Evolutionary conservation across 2,888 invertebrate genomes (phyloP).

Genomic region (Cephalotes varians): DNA sequence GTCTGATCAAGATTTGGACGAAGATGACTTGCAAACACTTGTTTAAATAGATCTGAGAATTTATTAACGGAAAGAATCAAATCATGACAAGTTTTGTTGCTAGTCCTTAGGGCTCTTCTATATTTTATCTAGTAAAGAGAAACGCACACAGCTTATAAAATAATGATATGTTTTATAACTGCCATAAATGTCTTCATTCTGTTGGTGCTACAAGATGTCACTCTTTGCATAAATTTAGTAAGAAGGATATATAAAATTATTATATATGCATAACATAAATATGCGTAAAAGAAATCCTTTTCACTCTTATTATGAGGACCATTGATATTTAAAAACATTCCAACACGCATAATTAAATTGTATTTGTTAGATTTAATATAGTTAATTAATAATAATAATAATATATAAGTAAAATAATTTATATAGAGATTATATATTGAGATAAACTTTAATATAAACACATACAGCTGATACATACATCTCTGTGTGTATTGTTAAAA

Average conservation of each 20-base stretch:
- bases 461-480: slow-evolving; percentile 49
- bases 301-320: slow-evolving; percentile 71
- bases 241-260: slow-evolving; percentile 46
- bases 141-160: slow-evolving; percentile 66
- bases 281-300: slow-evolving; percentile 51
- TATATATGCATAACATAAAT: slow-evolving; percentile 29
- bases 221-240: slow-evolving; percentile 38
- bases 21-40: slow-evolving; percentile 82
- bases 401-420: slow-evolving; percentile 48
- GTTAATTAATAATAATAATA: slow-evolving; percentile 51
- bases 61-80: slow-evolving; percentile 21
- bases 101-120: slow-evolving; percentile 65
- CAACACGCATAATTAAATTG: slow-evolving; percentile 37
- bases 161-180: slow-evolving; percentile 48
- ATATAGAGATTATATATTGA: slow-evolving; percentile 29
- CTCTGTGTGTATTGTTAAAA: slow-evolving; percentile 46
- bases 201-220: slow-evolving; percentile 40
- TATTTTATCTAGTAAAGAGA: slow-evolving; percentile 63
- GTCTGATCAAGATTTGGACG: slow-evolving; percentile 79
- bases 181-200: slow-evolving; percentile 47
- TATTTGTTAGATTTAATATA: slow-evolving; percentile 43
- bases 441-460: slow-evolving; percentile 52
- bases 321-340: slow-evolving; percentile 64
- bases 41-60: slow-evolving; percentile 71
- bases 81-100: slow-evolving; percentile 57